Base-by-base conservation (phyloP, 2,113 vertebrate genomes). In the Gadus chalcogrammus region DNA sequence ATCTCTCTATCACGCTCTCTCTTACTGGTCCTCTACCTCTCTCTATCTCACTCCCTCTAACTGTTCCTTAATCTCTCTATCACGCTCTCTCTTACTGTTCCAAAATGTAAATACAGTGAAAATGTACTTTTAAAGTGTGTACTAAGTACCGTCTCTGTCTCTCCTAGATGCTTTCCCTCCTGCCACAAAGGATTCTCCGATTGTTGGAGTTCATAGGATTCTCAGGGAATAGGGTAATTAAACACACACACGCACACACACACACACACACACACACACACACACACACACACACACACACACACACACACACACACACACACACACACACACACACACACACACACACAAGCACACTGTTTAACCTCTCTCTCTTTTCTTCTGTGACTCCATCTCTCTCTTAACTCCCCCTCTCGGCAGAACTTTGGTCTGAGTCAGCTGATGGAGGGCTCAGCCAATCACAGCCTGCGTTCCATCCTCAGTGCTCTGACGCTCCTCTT, bases 191-290 rank as follows among this genome's bases (percentile, higher is more conserved):
- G 84, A 93, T 99, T 71, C 90, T 98, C 2, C 90, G 96, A 81
- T 88, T 99, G 85, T 58, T 99, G 82, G 96, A 99, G 88, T 95
- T 98, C 73, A 98, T 98, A 71, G 97, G 97, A 71, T 99, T 99
- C 92, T 98, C 97, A 83, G 96, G 97, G 80, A 98, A 98, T 85
- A 93, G 96, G 91, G 97, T 96, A 76, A 81, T 88, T 74, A 1
- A 15, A 16, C 53, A 28, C 52, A 17, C 15, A 15, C 13, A 5
- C 13, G 62, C 0, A 31, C 15, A 27, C 2, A 72, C 58, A 68
- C 4, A 71, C n/a, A 63, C 38, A 61, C 31, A 61, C 59, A 42
- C 60, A 15, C 20, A 5, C 13, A 66, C 0, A 48, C 20, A 27
- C 2, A 72, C 58, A 66, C 4, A 71, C n/a, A 65, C 38, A 61